These are phyloP conservation scores for Hypercompe scribonia DNA, from an alignment of 2,888 invertebrate species.

Conservation along the genomic window DNA sequence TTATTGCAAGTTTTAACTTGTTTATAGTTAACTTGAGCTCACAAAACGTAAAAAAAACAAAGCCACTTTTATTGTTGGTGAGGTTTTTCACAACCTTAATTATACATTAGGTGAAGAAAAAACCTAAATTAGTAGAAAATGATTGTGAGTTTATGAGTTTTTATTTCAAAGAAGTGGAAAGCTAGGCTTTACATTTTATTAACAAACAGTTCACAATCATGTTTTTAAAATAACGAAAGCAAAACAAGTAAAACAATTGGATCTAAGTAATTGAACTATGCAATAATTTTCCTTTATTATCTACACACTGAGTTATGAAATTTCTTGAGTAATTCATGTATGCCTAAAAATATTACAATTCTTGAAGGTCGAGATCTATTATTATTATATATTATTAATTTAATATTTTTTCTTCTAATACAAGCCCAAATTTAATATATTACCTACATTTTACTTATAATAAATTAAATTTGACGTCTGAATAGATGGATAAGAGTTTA, in stretches of 20 bases:
- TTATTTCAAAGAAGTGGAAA: neutral
- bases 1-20: conserved; percentile 61
- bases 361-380: neutral
- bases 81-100: neutral
- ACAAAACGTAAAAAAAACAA: conserved; percentile 1
- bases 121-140: no score
- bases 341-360: neutral
- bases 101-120: no score
- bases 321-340: neutral
- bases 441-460: no score
- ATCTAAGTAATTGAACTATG: neutral
- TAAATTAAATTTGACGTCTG: no score
- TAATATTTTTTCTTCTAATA: neutral
- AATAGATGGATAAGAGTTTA: no score
- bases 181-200: neutral
- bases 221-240: neutral
- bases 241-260: neutral
- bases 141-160: neutral
- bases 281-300: neutral
- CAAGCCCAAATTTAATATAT: neutral
- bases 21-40: conserved; percentile 10
- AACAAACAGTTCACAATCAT: no score
- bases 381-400: neutral
- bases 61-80: neutral
- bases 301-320: neutral